A percentile compares a stretch with the other conserved stretches of the same genome.
Conservation (phyloP, 2,888 invertebrate species). For the Enchytraeus crypticus region DNA sequence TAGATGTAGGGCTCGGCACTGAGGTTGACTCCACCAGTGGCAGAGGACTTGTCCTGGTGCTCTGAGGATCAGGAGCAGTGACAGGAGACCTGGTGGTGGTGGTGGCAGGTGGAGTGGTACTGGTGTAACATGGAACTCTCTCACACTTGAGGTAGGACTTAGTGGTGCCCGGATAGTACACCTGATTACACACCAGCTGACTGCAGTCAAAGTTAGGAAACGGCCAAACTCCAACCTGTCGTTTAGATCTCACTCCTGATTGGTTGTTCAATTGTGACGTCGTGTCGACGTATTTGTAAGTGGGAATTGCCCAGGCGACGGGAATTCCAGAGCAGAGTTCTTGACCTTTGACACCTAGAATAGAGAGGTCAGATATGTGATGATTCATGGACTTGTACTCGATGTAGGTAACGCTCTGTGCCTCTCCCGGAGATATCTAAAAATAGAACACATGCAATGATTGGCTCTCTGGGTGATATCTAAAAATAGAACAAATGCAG, state of each 20-base stretch:
- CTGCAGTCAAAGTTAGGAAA: not conserved
- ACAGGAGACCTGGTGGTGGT: too few relatives aligned
- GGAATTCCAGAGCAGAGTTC: not conserved
- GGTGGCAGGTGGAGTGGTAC: too few relatives aligned
- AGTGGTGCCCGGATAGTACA: too few relatives aligned
- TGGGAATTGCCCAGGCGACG: not conserved
- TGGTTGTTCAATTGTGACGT: not conserved
- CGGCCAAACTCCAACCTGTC: not conserved
- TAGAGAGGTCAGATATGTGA: not conserved
- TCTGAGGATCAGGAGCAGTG: too few relatives aligned
- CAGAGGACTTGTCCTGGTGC: not conserved
- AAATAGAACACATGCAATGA: too few relatives aligned
- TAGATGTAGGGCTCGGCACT: not conserved
- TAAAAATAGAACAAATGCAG: not conserved
- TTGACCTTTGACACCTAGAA: not conserved
- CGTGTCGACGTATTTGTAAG: not conserved
- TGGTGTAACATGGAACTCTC: too few relatives aligned
- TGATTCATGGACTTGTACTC: not conserved
- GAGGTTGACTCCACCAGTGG: not conserved
- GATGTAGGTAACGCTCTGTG: not conserved
- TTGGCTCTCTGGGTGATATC: not conserved
- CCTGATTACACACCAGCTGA: too few relatives aligned
- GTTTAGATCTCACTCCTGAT: not conserved
- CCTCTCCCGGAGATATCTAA: not conserved
- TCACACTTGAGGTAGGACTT: too few relatives aligned